A percentile compares a stretch with the other conserved stretches of the same genome.
phyloP scores from a whole-genome alignment of 2,888 invertebrate species.

The Drosophila multiciliata region DNA sequence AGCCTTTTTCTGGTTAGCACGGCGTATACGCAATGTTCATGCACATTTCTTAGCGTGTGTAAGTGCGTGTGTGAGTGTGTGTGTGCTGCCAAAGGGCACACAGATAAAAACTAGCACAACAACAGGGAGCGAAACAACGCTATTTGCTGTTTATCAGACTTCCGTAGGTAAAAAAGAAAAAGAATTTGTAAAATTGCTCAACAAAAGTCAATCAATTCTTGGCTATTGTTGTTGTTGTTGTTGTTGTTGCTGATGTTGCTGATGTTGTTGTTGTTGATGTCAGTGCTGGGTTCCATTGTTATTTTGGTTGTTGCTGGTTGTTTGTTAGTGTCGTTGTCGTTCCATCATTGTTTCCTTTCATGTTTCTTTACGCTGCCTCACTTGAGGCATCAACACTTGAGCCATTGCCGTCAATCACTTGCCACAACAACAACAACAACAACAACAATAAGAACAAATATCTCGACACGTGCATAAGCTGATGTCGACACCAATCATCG shows the following conservation, averaged over 20 bases:
- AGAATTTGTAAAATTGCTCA: conserved; percentile 19
- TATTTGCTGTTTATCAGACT: conserved; percentile 74
- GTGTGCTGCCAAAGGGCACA: conserved; percentile 13
- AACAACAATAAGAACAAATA: conserved; percentile 11
- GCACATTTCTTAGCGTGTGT: conserved; percentile 27
- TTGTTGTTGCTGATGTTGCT: conserved; percentile 7
- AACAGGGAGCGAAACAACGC: conserved; percentile 28
- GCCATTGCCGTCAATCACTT: conserved; percentile 50
- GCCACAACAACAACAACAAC: conserved; percentile 20
- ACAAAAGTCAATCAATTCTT: conserved; percentile 73
- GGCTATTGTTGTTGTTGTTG: conserved; percentile 22
- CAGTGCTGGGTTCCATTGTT: conserved; percentile 11
- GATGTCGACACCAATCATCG: conserved; percentile 11
- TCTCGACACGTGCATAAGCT: conserved; percentile 35
- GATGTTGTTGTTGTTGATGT: conserved; percentile 3
- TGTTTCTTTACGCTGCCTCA: conserved; percentile 29
- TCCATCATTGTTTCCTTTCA: conserved; percentile 54
- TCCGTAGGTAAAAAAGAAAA: conserved; percentile 55
- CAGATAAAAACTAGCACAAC: conserved; percentile 5
- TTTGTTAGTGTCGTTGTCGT: conserved; percentile 37
- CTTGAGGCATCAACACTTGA: conserved; percentile 31
- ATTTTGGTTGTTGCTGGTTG: conserved; percentile 36
- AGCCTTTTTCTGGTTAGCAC: conserved; percentile 5
- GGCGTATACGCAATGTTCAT: conserved; percentile 49
- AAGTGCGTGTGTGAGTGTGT: no score